phyloP scores from a whole-genome alignment of 2,113 vertebrate species.

The Smithornis capensis region DNA sequence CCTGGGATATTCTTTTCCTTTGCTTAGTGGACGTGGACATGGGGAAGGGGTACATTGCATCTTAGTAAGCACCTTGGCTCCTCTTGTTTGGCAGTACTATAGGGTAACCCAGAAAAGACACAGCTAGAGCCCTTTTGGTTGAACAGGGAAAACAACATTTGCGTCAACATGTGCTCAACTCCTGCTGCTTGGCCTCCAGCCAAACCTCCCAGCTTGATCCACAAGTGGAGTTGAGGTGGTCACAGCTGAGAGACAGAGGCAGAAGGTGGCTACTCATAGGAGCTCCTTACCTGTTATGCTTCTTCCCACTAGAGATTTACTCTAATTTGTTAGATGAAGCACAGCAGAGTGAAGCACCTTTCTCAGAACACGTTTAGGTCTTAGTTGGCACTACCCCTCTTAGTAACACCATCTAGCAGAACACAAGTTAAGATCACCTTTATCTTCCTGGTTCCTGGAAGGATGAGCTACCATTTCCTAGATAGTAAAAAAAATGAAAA shows the following conservation, averaged over 20 bases:
- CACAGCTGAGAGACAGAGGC: background rate
- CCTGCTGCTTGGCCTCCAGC: background rate
- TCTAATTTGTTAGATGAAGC: background rate
- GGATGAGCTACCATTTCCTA: background rate
- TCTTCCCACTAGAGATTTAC: background rate
- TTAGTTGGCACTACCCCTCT: background rate
- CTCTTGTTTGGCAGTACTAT: background rate
- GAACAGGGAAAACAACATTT: background rate
- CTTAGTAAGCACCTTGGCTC: background rate
- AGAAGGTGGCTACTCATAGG: background rate
- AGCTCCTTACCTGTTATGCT: background rate
- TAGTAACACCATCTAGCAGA: background rate
- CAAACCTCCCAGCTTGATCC: background rate
- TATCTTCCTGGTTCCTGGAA: background rate
- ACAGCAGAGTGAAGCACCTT: background rate
- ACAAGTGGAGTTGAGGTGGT: background rate
- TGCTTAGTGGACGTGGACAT: background rate
- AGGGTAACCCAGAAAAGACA: background rate
- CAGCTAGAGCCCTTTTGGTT: background rate
- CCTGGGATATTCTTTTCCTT: background rate
- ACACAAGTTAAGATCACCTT: background rate
- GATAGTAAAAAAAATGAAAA: background rate
- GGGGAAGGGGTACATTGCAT: background rate
- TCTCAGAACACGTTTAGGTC: background rate
- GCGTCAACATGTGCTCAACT: background rate